Base-by-base conservation (phyloP, 2,797 vertebrate species). In the Dendrocincla tyrannina region DNA sequence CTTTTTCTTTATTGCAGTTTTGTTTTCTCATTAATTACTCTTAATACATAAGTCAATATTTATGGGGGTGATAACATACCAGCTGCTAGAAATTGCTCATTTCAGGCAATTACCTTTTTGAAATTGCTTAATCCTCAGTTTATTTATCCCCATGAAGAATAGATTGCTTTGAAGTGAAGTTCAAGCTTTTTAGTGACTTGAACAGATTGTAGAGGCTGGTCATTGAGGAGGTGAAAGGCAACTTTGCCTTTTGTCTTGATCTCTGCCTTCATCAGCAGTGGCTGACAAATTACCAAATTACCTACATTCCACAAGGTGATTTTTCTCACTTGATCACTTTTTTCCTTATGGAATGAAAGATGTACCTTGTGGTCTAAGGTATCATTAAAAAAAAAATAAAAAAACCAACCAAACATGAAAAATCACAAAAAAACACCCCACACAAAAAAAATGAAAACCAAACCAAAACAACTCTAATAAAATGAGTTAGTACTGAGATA, bases 51-150 rank as follows among this genome's bases (percentile, higher is more conserved):
- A 72, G n/a, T 63, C 67, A 88, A 84, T 94, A 90, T 67, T 90
- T 93, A 62, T 62, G 28, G 72, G 35, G 30, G 30, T 56, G 86
- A 55, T 92, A 91, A 55, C n/a, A 84, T 5, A 53, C 11, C 33
- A 78, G 39, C 39, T 67, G 33, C 22, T 66, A 60, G 67, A 74
- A 81, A 52, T 30, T 76, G 27, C 37, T 88, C 14, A 85, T 82
- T 93, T 94, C 30, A 86, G 41, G 30, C 20, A 90, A 79, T 62
- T 93, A 56, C 46, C 24, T 94, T 63, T 92, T 62, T 82, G 44
- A 91, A 91, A 76, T 84, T 82, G 33, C 37, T 16, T 63, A 67
- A 56, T 70, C 22, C 41, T 20, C 19, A 35, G 3, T 85, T 86
- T 84, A 67, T 92, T 94, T 87, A 59, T 81, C 37, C 3, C 5